Conservation (phyloP, 2,888 invertebrate genomes). For the Andrena trimmerana region DNA sequence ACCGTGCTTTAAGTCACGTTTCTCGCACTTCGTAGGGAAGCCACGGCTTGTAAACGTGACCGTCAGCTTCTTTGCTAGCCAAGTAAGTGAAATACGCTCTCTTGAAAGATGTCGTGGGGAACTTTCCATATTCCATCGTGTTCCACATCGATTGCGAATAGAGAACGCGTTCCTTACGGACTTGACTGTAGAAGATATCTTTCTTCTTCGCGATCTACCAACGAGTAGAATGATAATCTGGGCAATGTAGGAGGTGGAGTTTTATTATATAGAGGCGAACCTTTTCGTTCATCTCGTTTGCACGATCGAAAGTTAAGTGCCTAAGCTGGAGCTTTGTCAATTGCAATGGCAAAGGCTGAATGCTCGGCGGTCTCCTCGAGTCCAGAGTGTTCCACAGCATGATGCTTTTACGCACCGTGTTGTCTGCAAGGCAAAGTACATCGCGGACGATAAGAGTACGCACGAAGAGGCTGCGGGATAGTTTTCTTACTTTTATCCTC, state of each 20-base stretch:
- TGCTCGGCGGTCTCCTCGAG: constrained; percentile 1
- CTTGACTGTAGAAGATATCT: constrained; percentile 69
- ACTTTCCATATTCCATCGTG: constrained; percentile 78
- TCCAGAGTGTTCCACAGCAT: constrained; percentile 67
- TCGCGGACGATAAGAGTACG: neutral
- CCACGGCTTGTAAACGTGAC: constrained; percentile 76
- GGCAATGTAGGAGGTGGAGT: neutral
- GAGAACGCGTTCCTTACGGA: constrained; percentile 75
- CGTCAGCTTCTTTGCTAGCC: constrained; percentile 76
- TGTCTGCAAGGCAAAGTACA: constrained; percentile 60
- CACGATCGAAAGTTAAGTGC: constrained; percentile 70
- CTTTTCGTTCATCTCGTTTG: constrained; percentile 70
- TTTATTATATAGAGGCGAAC: constrained; percentile 43
- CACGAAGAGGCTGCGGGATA: neutral
- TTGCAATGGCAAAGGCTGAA: constrained; percentile 62
- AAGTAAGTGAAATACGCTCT: constrained; percentile 80
- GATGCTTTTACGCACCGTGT: constrained; percentile 58
- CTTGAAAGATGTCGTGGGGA: constrained; percentile 78
- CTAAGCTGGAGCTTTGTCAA: constrained; percentile 52
- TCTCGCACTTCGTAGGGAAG: constrained; percentile 28
- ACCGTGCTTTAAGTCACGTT: neutral
- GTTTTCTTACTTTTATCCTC: constrained; percentile 65
- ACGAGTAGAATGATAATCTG: constrained; percentile 24
- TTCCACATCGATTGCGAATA: constrained; percentile 75
- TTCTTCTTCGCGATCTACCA: constrained; percentile 73